Base-by-base conservation (phyloP, 1,140 invertebrate species). In the Battus philenor region DNA sequence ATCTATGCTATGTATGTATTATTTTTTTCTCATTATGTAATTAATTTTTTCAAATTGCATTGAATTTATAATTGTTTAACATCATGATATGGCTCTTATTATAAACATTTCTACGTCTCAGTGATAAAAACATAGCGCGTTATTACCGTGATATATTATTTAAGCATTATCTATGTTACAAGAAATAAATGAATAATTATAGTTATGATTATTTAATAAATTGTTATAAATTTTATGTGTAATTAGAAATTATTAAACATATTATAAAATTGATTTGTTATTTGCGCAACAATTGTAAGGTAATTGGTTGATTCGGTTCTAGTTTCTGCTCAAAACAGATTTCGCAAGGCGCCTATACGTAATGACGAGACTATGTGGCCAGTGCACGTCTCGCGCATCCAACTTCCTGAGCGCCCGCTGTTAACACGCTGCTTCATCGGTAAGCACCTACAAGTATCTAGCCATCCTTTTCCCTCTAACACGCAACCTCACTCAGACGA, bases 401-500 rank as follows among this genome's bases (percentile, higher is more conserved):
- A 70, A 75, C 68, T 72, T 77, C 63, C 64, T 69, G 64, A 58
- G 66, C 65, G 60, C 60, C 60, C 66, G 54, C 66, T 53, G 74
- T 75, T 78, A 69, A 65, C 70, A 63, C 68, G 58, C 61, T 53
- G 71, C 77, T 69, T 66, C 64, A 61, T 56, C 64, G 52, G 65
- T 81, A 84, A 84, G 80, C 77, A 68, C 68, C 53, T 76, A 84
- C 61, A 74, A 84, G 80, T 84, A 72, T 78, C 78, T 77, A 72
- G 53, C 80, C 36, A 44, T 82, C 76, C 50, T 59, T 50, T 39
- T 84, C 66, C n/a, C 52, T 43, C 72, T 6, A 57, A 55, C 36
- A 34, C 6, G 22, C 16, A 38, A 29, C 58, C 51, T 53, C 48
- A 10, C 32, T 41, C 49, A 54, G 49, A 59, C 67, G 29, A 17